Evolutionary conservation across 1,140 invertebrate genomes (phyloP).

Genomic region (Sycobia sp.): DNA sequence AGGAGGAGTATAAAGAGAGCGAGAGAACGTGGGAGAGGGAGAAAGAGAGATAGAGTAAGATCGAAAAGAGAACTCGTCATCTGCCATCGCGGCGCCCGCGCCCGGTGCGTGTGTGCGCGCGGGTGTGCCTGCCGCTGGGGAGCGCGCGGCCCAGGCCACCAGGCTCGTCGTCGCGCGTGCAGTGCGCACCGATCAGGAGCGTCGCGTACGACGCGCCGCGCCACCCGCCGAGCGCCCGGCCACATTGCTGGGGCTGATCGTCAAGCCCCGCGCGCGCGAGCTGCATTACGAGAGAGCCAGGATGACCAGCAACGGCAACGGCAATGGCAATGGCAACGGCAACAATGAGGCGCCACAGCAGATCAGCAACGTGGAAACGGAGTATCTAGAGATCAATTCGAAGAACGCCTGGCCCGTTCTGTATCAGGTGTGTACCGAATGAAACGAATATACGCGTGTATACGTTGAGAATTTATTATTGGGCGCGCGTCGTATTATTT

Average conservation of each 20-base stretch:
- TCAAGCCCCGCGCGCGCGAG: neutral
- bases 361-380: conserved; percentile 68
- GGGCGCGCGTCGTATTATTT: too few species aligned
- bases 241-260: too few species aligned
- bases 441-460: too few species aligned
- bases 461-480: too few species aligned
- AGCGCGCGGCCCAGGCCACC: too few species aligned
- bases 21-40: too few species aligned
- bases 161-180: neutral
- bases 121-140: too few species aligned
- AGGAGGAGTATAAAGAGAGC: neutral
- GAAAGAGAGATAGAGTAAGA: too few species aligned
- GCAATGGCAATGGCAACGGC: conserved; percentile 27
- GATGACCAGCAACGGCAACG: conserved; percentile 13
- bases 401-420: conserved; percentile 68
- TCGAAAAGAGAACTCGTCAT: neutral
- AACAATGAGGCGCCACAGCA: conserved; percentile 37
- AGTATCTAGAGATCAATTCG: conserved; percentile 70
- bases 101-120: neutral
- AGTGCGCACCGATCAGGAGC: neutral
- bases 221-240: too few species aligned
- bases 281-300: neutral
- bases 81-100: neutral
- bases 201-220: neutral
- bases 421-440: too few species aligned